These are phyloP conservation scores for Leptatherina wallacei DNA, from an alignment of 2,797 vertebrate species.

Conservation along the genomic window DNA sequence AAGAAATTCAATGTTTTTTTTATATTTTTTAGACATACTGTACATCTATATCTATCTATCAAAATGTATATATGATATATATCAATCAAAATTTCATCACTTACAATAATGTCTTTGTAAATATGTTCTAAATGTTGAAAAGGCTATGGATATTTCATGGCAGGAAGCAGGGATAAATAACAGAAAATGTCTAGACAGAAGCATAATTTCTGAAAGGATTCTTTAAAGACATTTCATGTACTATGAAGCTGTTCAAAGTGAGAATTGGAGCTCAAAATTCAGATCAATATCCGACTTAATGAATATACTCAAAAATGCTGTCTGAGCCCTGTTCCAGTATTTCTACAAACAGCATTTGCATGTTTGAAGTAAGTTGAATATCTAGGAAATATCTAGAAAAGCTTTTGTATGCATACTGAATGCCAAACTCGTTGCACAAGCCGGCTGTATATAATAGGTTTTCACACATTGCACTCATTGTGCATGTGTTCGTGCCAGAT, in stretches of 20 bases:
- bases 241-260: slow-evolving; percentile 1
- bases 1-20: not conserved
- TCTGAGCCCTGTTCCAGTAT: not conserved
- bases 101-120: not conserved
- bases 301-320: slow-evolving; percentile 10
- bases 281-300: slow-evolving; percentile 25
- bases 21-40: not conserved
- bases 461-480: slow-evolving; percentile 21
- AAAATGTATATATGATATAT: no score
- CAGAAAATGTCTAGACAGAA: not conserved
- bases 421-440: slow-evolving; percentile 38
- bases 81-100: no score
- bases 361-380: not conserved
- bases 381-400: slow-evolving; percentile 6
- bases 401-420: slow-evolving; percentile 26
- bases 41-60: not conserved
- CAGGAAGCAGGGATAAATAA: slow-evolving; percentile 2
- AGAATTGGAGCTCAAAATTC: slow-evolving; percentile 22
- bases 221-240: slow-evolving; percentile 17
- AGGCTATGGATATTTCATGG: not conserved
- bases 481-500: slow-evolving; percentile 15
- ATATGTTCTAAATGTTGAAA: slow-evolving; percentile 13
- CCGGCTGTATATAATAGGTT: slow-evolving; percentile 26
- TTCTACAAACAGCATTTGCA: not conserved
- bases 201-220: slow-evolving; percentile 11